These are phyloP conservation scores for Cisticola juncidis DNA, from an alignment of 2,113 vertebrate genomes.

Conservation along the genomic window DNA sequence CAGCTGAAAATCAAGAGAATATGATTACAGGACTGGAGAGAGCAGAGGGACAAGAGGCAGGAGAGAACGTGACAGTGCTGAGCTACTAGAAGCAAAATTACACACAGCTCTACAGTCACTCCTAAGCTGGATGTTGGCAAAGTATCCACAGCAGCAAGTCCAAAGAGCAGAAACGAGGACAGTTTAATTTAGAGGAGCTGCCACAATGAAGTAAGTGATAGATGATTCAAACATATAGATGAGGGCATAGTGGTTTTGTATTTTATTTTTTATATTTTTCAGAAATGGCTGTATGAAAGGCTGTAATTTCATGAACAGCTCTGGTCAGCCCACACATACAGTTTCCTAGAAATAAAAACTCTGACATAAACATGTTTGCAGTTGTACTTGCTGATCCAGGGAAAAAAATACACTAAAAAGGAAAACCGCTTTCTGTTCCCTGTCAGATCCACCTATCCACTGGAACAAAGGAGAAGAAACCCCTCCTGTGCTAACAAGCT, in stretches of 20 bases:
- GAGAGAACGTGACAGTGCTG: neutral
- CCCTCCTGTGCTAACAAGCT: neutral
- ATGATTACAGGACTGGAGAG: slow-evolving; percentile 23
- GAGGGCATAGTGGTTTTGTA: neutral
- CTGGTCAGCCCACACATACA: neutral
- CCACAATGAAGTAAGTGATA: neutral
- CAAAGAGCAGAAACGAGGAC: neutral
- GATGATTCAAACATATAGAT: neutral
- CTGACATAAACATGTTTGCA: neutral
- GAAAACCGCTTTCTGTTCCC: neutral
- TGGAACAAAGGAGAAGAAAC: neutral
- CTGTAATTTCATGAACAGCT: neutral
- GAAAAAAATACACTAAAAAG: neutral
- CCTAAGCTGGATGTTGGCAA: neutral
- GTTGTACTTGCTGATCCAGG: neutral
- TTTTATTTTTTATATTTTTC: neutral
- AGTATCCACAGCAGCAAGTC: neutral
- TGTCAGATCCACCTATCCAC: neutral
- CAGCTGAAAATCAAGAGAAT: slow-evolving; percentile 21
- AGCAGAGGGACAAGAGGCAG: slow-evolving; percentile 43
- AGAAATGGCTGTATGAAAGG: neutral
- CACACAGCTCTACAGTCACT: neutral
- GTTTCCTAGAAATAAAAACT: neutral
- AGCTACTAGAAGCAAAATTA: neutral
- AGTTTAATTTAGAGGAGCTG: neutral